These are phyloP conservation scores for Lates japonicus DNA, from an alignment of 2,797 vertebrate genomes.

Conservation along the genomic window DNA sequence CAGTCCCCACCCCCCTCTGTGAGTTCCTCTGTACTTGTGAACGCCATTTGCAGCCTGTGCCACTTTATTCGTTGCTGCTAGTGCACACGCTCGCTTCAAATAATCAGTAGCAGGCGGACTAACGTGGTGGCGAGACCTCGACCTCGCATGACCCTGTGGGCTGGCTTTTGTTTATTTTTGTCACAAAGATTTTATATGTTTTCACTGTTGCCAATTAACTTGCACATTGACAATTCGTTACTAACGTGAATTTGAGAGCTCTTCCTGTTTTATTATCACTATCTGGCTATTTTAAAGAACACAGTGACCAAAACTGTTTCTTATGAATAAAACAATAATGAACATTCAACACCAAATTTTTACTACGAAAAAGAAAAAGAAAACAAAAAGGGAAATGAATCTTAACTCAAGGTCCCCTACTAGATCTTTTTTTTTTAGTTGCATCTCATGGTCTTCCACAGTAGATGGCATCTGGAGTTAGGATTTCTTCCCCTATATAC, in stretches of 20 bases:
- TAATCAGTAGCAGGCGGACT: constrained; percentile 35
- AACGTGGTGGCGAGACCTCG: constrained; percentile 18
- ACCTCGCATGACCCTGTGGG: constrained; percentile 46
- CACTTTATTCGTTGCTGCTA: constrained; percentile 70
- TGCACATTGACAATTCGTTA: constrained; percentile 7
- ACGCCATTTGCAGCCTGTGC: constrained; percentile 78
- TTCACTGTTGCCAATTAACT: not conserved
- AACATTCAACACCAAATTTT: not conserved
- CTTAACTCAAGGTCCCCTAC: not conserved
- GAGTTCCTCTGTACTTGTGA: constrained; percentile 88
- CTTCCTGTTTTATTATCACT: constrained; percentile 28
- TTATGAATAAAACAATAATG: not conserved
- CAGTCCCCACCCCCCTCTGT: constrained; percentile 92
- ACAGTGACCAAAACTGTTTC: not conserved
- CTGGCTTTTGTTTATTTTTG: constrained; percentile 26
- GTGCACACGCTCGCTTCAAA: constrained; percentile 49
- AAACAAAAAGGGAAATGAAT: not conserved
- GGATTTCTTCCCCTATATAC: not conserved
- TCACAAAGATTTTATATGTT: not conserved
- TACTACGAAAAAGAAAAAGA: not conserved
- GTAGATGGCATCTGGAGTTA: not conserved
- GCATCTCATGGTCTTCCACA: constrained; percentile 1
- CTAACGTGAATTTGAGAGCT: constrained; percentile 4
- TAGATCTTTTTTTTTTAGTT: constrained; percentile 3
- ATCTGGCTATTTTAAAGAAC: constrained; percentile 27